phyloP scores from a whole-genome alignment of 1,140 invertebrate species.

The Lanistes nyassanus region DNA sequence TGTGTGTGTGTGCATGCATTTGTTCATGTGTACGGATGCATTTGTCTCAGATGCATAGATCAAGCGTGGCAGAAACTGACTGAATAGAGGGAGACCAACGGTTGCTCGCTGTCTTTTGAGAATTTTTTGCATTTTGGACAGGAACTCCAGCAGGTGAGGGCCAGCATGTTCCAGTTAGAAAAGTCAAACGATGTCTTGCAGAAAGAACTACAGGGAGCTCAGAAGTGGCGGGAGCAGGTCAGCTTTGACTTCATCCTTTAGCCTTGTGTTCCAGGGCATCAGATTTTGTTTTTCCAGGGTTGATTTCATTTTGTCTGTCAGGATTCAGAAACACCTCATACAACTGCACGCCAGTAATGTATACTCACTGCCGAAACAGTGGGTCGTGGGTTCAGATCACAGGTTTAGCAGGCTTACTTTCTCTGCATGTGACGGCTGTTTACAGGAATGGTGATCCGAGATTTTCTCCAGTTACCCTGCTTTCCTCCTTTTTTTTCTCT shows the following conservation, averaged over 20 bases:
- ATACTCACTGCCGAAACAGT: background rate
- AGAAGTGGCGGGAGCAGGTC: conserved; percentile 57
- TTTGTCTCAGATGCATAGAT: too few species aligned
- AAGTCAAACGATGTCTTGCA: conserved; percentile 48
- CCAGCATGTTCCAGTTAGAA: conserved; percentile 46
- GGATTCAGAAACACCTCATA: too few species aligned
- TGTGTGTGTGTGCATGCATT: too few species aligned
- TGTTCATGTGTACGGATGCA: too few species aligned
- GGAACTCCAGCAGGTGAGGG: conserved; percentile 49
- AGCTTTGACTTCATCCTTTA: background rate
- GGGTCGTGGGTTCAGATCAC: too few species aligned
- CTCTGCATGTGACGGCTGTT: background rate
- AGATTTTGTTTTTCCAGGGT: background rate
- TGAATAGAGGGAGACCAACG: too few species aligned
- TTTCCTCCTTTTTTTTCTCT: background rate
- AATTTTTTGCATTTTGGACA: conserved; percentile 34
- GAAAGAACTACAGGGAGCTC: conserved; percentile 40
- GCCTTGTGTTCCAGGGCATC: background rate
- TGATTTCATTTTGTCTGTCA: background rate
- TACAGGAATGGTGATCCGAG: too few species aligned
- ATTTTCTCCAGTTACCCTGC: too few species aligned
- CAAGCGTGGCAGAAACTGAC: too few species aligned
- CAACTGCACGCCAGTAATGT: too few species aligned
- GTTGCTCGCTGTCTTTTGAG: too few species aligned
- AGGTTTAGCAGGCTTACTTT: too few species aligned